phyloP scores from a whole-genome alignment of 2,797 vertebrate genomes.

The Cyprinodon diabolis region DNA sequence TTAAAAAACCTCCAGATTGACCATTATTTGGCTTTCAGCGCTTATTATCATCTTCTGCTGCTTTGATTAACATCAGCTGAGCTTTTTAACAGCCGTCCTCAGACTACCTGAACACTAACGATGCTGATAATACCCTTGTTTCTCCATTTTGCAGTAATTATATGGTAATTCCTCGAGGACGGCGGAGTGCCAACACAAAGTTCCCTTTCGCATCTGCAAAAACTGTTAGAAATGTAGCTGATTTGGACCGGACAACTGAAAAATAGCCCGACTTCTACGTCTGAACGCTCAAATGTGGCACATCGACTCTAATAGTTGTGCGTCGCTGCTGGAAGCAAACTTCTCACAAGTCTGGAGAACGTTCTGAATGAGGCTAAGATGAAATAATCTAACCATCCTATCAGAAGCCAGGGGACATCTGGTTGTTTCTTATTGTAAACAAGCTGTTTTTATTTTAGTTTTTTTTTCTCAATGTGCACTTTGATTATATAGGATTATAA shows the following conservation, averaged over 20 bases:
- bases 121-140: conserved; percentile 81
- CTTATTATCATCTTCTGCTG: conserved; percentile 73
- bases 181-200: conserved; percentile 75
- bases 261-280: conserved; percentile 17
- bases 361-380: conserved; percentile 26
- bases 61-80: conserved; percentile 69
- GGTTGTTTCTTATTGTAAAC: conserved; percentile 63
- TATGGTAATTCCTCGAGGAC: conserved; percentile 83
- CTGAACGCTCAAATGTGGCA: conserved; percentile 41
- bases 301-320: conserved; percentile 63
- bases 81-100: conserved; percentile 40
- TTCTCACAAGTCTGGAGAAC: conserved; percentile 83
- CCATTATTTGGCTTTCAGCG: conserved; percentile 48
- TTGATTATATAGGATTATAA: conserved; percentile 90
- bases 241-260: conserved; percentile 70
- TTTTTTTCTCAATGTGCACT: conserved; percentile 89
- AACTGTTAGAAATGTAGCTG: conserved; percentile 56
- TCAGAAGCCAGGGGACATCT: conserved; percentile 49
- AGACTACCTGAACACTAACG: conserved; percentile 72
- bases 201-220: conserved; percentile 80
- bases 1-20: conserved; percentile 1
- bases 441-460: conserved; percentile 59
- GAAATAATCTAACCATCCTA: conserved; percentile 56
- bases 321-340: conserved; percentile 82
- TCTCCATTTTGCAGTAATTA: conserved; percentile 89